Evolutionary conservation across 2,113 vertebrate species (phyloP).

Genomic region (Sisor rabdophorus): DNA sequence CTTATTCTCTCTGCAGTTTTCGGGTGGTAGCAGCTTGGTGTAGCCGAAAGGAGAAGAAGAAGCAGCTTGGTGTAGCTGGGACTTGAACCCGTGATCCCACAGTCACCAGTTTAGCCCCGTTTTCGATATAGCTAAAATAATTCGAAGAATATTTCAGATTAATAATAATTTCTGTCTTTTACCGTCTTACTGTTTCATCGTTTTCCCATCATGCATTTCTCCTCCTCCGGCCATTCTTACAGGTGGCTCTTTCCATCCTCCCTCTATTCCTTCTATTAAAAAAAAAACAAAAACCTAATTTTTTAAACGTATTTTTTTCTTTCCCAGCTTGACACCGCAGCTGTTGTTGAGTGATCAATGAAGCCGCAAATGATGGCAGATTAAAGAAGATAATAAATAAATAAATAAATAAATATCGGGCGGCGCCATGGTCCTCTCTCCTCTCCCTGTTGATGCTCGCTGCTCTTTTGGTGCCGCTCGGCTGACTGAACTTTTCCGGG

Average conservation of each 20-base stretch:
- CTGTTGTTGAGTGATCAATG: constrained; percentile 89
- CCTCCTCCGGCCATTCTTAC: constrained; percentile 61
- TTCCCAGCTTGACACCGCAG: constrained; percentile 71
- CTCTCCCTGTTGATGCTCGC: constrained; percentile 54
- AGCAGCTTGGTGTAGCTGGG: too few relatives aligned
- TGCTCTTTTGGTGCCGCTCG: constrained; percentile 74
- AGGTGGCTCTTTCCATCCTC: too few relatives aligned
- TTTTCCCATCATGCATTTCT: constrained; percentile 57
- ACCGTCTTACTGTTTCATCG: background rate
- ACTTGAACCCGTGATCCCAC: too few relatives aligned
- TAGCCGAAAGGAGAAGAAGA: too few relatives aligned
- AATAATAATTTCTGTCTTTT: background rate
- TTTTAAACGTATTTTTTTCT: constrained; percentile 47
- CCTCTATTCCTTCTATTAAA: constrained; percentile 56
- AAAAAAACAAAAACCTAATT: too few relatives aligned
- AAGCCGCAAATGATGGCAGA: constrained; percentile 86
- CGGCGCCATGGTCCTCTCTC: constrained; percentile 58
- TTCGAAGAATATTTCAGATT: background rate
- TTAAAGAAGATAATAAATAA: constrained; percentile 54
- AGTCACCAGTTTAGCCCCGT: too few relatives aligned
- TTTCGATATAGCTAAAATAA: too few relatives aligned
- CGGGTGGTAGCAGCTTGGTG: too few relatives aligned
- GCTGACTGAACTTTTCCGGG: constrained; percentile 69
- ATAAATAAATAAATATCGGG: constrained; percentile 69
- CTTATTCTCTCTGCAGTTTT: too few relatives aligned